Percentiles rank a stretch among this genome's conserved stretches.
Conservation (phyloP, 2,888 invertebrate species). For the Lacanobia wlatinum region DNA sequence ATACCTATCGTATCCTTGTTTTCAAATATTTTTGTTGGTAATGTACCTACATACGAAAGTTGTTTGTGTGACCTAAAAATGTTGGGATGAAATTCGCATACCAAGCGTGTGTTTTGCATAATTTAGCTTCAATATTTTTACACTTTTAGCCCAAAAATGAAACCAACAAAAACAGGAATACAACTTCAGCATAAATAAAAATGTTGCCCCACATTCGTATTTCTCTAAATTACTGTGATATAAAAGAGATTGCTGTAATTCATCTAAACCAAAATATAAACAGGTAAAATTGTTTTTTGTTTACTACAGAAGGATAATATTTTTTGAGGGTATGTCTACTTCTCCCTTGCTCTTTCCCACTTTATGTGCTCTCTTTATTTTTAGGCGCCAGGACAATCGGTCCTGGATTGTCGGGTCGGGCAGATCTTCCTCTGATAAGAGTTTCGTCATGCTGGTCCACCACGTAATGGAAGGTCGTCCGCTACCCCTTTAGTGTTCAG, state of each 20-base stretch:
- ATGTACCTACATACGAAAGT: neutral
- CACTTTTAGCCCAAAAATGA: slow-evolving; percentile 11
- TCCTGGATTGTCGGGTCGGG: too few relatives aligned
- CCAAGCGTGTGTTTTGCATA: slow-evolving; percentile 25
- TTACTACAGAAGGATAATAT: too few relatives aligned
- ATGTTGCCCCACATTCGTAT: neutral
- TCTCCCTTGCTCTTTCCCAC: too few relatives aligned
- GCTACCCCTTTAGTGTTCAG: too few relatives aligned
- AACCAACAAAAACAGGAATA: neutral
- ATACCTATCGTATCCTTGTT: neutral
- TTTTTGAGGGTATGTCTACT: too few relatives aligned
- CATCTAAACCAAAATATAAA: neutral
- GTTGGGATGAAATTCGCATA: slow-evolving; percentile 4
- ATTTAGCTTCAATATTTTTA: slow-evolving; percentile 18
- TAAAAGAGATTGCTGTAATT: neutral
- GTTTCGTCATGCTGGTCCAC: too few relatives aligned
- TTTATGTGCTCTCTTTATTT: too few relatives aligned
- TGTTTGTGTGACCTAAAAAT: slow-evolving; percentile 39
- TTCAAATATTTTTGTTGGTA: neutral
- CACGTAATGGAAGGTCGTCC: too few relatives aligned
- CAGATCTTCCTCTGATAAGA: too few relatives aligned
- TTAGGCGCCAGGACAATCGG: too few relatives aligned
- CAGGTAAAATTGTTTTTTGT: too few relatives aligned
- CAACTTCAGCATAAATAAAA: neutral
- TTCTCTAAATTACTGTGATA: neutral